Conservation (phyloP, 2,888 invertebrate species). For the Eupithecia subfuscata region DNA sequence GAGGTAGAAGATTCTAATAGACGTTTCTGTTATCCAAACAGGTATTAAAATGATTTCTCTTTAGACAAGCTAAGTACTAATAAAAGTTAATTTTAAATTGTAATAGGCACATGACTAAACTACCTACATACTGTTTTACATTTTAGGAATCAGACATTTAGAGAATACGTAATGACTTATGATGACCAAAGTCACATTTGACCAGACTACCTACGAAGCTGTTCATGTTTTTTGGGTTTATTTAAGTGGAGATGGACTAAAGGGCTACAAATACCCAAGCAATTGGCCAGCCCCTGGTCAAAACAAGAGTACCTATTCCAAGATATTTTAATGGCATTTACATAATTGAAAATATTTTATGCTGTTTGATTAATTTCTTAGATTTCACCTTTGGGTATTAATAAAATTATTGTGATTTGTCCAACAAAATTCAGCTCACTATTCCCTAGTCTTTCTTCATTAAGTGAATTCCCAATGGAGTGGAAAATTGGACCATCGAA, state of each 20-base stretch:
- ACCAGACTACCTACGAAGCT: background rate
- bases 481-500: slow-evolving; percentile 32
- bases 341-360: background rate
- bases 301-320: background rate
- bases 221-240: background rate
- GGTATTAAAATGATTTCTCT: background rate
- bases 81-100: background rate
- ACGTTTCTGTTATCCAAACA: background rate
- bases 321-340: background rate
- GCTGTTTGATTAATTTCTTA: background rate
- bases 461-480: slow-evolving; percentile 31
- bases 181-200: background rate
- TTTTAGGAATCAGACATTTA: background rate
- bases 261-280: background rate
- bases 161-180: background rate
- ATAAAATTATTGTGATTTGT: background rate
- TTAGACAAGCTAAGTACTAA: background rate
- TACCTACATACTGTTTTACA: background rate
- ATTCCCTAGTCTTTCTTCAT: slow-evolving; percentile 17
- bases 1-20: background rate
- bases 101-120: background rate
- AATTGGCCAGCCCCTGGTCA: background rate
- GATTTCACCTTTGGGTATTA: background rate
- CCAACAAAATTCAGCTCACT: slow-evolving; percentile 11
- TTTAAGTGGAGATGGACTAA: background rate